Percentiles rank a stretch among this genome's conserved stretches.
phyloP scores from a whole-genome alignment of 2,113 vertebrate species.

The Ochotona princeps region DNA sequence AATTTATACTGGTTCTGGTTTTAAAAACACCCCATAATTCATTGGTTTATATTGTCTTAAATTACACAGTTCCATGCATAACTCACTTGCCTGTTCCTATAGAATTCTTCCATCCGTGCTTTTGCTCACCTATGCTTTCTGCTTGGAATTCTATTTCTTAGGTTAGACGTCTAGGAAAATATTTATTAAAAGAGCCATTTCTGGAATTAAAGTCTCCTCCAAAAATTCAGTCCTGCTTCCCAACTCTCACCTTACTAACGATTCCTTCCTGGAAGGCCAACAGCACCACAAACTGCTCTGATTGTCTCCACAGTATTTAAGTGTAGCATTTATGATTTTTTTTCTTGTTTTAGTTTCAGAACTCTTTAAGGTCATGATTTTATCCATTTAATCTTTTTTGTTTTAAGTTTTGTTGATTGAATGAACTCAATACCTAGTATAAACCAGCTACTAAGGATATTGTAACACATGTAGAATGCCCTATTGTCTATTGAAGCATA shows the following conservation, averaged over 20 bases:
- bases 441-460: not conserved
- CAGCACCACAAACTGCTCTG: not conserved
- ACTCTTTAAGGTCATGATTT: not conserved
- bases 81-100: fast-evolving
- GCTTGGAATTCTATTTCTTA: not conserved
- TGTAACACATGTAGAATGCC: not conserved
- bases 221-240: not conserved
- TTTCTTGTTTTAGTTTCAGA: not conserved
- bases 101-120: not conserved
- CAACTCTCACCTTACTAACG: not conserved
- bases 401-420: not conserved
- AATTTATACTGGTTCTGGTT: not conserved
- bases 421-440: not conserved
- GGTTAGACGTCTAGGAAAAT: not conserved
- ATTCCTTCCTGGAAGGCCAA: not conserved
- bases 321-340: not conserved
- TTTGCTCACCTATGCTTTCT: not conserved
- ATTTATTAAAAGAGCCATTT: not conserved
- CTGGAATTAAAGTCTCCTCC: not conserved
- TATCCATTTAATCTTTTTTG: not conserved
- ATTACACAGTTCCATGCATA: not conserved
- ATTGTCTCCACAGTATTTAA: not conserved
- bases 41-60: not conserved
- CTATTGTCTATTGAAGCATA: not conserved
- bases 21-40: not conserved